Percentiles rank a stretch among this genome's conserved stretches.
These are phyloP conservation scores for Reticulitermes lucifugus DNA, from an alignment of 2,888 invertebrate species.

Conservation along the genomic window DNA sequence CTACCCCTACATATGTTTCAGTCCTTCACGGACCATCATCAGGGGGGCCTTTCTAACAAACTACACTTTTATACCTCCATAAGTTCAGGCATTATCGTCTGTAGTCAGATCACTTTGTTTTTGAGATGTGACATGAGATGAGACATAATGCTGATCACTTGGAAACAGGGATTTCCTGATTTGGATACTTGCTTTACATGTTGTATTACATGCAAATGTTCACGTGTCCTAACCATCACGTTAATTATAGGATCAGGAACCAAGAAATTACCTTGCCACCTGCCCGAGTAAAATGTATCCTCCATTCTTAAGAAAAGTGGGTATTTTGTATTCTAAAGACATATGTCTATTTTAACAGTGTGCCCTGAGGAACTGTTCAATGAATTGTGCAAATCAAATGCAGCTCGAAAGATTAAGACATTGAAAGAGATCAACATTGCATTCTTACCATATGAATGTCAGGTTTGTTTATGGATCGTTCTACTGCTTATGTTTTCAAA, in stretches of 20 bases:
- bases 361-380: slow-evolving; percentile 98
- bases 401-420: slow-evolving; percentile 95
- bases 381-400: slow-evolving; percentile 95
- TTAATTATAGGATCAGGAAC: not conserved
- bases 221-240: not conserved
- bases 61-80: too few relatives aligned
- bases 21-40: too few relatives aligned
- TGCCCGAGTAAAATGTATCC: not conserved
- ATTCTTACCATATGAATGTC: slow-evolving; percentile 97
- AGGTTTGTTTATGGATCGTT: slow-evolving; percentile 71
- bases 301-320: not conserved
- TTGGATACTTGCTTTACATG: not conserved
- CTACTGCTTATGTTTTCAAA: slow-evolving; percentile 30
- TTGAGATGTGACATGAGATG: too few relatives aligned
- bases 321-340: not conserved
- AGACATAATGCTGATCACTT: too few relatives aligned
- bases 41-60: too few relatives aligned
- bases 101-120: too few relatives aligned
- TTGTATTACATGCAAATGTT: not conserved
- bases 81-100: too few relatives aligned
- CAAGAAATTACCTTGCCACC: not conserved
- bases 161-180: too few relatives aligned
- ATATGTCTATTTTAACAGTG: slow-evolving; percentile 68
- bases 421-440: slow-evolving; percentile 99
- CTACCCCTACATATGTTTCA: too few relatives aligned